Percentiles rank a stretch among this genome's conserved stretches.
phyloP scores from a whole-genome alignment of 1,140 invertebrate genomes.

The Mylabris phalerata region DNA sequence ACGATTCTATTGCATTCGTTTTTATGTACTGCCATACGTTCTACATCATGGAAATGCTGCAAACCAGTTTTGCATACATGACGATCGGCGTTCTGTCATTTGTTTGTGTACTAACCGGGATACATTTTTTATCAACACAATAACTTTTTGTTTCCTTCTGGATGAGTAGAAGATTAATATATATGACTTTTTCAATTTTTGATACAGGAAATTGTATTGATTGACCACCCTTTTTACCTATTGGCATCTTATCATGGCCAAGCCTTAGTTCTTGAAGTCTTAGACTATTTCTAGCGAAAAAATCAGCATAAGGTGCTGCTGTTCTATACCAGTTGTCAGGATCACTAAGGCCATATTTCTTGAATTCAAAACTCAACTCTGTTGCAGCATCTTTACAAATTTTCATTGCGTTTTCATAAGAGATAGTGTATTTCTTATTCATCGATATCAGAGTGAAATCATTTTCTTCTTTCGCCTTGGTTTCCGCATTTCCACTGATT shows the following conservation, averaged over 20 bases:
- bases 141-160: too few relatives aligned
- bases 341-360: neutral
- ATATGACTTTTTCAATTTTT: too few relatives aligned
- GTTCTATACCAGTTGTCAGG: conserved; percentile 15
- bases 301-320: conserved; percentile 9
- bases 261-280: conserved; percentile 8
- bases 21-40: too few relatives aligned
- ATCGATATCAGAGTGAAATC: neutral
- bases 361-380: neutral
- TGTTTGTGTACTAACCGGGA: too few relatives aligned
- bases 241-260: conserved; percentile 3
- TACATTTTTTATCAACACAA: too few relatives aligned
- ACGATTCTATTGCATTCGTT: too few relatives aligned
- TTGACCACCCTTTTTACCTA: neutral
- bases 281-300: conserved; percentile 3
- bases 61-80: too few relatives aligned
- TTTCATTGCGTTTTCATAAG: neutral
- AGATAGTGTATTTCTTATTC: neutral
- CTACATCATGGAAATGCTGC: too few relatives aligned
- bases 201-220: too few relatives aligned
- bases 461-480: neutral
- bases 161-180: too few relatives aligned
- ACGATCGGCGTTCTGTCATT: too few relatives aligned
- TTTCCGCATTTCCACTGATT: neutral
- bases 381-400: neutral